Percentiles rank a stretch among this genome's conserved stretches.
Conservation (phyloP, 2,113 vertebrate genomes). For the Antidorcas marsupialis region DNA sequence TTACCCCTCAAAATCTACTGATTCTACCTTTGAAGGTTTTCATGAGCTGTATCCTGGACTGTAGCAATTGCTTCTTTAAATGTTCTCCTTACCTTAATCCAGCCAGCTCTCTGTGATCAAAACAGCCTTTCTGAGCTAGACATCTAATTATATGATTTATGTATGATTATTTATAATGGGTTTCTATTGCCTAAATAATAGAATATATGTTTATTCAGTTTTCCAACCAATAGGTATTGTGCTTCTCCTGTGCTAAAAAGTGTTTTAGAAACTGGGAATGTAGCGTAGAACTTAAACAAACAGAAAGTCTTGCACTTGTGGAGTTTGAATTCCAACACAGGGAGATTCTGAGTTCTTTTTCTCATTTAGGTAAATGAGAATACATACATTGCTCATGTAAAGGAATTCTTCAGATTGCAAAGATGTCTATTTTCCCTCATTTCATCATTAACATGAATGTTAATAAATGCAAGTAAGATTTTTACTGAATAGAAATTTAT, state of each 20-base stretch:
- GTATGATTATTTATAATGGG: neutral
- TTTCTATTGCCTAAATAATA: neutral
- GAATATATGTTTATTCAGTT: neutral
- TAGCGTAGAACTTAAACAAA: neutral
- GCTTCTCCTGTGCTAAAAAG: neutral
- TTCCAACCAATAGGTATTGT: neutral
- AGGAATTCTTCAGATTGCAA: neutral
- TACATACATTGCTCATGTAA: neutral
- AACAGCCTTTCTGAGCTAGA: neutral
- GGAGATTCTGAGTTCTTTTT: neutral
- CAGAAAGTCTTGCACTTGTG: neutral
- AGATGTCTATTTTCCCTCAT: neutral
- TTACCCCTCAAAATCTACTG: neutral
- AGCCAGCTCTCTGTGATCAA: neutral
- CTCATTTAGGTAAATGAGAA: neutral
- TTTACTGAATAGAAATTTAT: slow-evolving; percentile 2
- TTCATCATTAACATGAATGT: neutral
- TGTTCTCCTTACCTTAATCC: neutral
- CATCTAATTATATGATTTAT: neutral
- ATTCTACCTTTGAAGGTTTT: neutral
- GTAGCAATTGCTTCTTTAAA: neutral
- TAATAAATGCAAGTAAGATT: neutral
- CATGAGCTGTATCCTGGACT: neutral
- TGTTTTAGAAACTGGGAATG: neutral
- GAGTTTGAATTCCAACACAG: neutral